phyloP scores from a whole-genome alignment of 2,113 vertebrate genomes.

The Plecotus auritus region DNA sequence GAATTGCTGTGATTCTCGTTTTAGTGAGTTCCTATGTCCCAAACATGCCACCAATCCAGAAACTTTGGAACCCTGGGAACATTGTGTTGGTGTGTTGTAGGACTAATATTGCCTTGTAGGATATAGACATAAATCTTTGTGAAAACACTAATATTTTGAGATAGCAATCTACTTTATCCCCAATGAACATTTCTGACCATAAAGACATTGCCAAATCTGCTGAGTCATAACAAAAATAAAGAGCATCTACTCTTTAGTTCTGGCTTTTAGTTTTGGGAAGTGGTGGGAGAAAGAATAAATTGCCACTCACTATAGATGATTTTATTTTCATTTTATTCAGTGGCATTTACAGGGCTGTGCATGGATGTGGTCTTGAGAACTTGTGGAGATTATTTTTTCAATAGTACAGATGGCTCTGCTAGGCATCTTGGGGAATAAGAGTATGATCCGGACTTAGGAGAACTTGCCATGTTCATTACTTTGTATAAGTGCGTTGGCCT shows the following conservation, averaged over 20 bases:
- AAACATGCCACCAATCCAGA: neutral
- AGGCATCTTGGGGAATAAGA: slow-evolving; percentile 21
- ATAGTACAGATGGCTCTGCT: slow-evolving; percentile 29
- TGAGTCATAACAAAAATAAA: slow-evolving; percentile 38
- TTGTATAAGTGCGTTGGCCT: slow-evolving; percentile 28
- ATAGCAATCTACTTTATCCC: neutral
- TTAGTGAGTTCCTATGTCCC: neutral
- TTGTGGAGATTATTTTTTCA: slow-evolving; percentile 12
- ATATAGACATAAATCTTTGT: neutral
- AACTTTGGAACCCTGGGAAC: neutral
- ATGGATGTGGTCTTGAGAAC: slow-evolving; percentile 22
- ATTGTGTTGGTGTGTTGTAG: neutral
- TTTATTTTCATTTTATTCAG: neutral
- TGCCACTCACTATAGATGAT: neutral
- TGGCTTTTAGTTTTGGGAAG: neutral
- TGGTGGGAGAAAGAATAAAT: slow-evolving; percentile 19
- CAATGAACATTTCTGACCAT: slow-evolving; percentile 1
- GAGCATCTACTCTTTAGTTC: neutral
- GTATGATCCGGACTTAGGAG: slow-evolving; percentile 3
- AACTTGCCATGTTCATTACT: slow-evolving; percentile 36
- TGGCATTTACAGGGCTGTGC: neutral
- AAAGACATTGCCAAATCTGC: slow-evolving; percentile 37
- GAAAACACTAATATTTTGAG: slow-evolving; percentile 37
- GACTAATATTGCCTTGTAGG: neutral
- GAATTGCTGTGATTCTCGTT: neutral